Conservation (phyloP, 2,113 vertebrate genomes). For the Shinisaurus crocodilurus region DNA sequence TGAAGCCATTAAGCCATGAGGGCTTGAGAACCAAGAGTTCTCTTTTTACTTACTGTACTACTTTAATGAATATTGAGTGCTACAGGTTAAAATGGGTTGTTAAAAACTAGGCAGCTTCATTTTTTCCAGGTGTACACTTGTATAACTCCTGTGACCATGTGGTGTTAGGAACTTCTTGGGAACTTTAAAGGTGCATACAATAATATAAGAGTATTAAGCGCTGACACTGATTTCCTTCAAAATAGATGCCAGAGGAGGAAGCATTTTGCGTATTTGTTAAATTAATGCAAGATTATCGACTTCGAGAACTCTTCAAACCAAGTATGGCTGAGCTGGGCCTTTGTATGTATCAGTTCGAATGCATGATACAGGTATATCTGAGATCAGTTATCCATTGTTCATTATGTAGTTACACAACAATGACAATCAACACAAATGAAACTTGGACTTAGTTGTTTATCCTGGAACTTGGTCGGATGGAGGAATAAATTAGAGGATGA, state of each 20-base stretch:
- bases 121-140: neutral
- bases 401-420: neutral
- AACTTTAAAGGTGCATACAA: neutral
- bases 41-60: neutral
- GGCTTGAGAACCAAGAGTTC: neutral
- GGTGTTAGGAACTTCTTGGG: neutral
- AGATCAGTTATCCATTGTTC: conserved; percentile 6
- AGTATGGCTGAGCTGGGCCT: conserved; percentile 98
- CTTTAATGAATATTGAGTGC: neutral
- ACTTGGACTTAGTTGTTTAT: no score
- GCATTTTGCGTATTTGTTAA: conserved; percentile 99
- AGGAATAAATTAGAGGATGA: no score
- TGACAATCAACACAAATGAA: no score
- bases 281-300: conserved; percentile 98
- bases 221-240: neutral
- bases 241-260: conserved; percentile 98
- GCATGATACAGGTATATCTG: conserved; percentile 93
- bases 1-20: neutral
- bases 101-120: neutral
- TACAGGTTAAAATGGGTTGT: neutral
- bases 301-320: conserved; percentile 98
- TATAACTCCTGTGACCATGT: neutral
- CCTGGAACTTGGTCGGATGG: no score
- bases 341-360: conserved; percentile 99
- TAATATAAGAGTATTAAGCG: neutral